Conservation (phyloP, 2,797 vertebrate genomes). For the Agapornis canus region DNA sequence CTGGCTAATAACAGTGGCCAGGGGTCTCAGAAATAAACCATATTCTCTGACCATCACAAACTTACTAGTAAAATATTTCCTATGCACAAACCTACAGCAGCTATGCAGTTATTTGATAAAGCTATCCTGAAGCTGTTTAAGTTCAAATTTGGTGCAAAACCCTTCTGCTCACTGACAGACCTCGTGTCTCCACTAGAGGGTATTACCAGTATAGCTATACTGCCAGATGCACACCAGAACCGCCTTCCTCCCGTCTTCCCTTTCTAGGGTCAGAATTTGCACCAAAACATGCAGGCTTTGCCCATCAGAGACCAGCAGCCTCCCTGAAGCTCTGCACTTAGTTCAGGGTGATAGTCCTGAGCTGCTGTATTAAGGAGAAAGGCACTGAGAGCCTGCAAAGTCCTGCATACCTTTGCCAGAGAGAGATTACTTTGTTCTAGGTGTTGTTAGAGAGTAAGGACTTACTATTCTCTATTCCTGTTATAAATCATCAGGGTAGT, state of each 20-base stretch:
- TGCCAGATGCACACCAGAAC: background rate
- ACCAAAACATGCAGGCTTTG: background rate
- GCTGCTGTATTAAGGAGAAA: fast-evolving
- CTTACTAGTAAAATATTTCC: background rate
- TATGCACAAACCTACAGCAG: background rate
- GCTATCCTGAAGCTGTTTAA: background rate
- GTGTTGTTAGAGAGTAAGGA: background rate
- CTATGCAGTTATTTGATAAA: background rate
- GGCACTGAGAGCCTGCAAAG: background rate
- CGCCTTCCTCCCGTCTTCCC: background rate
- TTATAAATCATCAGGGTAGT: background rate
- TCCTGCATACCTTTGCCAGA: background rate
- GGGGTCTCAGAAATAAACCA: background rate
- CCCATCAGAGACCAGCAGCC: background rate
- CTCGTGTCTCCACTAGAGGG: conserved; percentile 55
- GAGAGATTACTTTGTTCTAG: background rate
- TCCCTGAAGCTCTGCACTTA: background rate
- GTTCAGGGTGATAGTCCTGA: fast-evolving
- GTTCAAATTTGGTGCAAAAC: background rate
- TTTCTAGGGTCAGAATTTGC: background rate
- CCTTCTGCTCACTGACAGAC: background rate
- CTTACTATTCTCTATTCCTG: background rate
- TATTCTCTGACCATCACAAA: background rate
- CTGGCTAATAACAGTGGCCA: background rate
- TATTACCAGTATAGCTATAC: conserved; percentile 32